Percentiles rank a stretch among this genome's conserved stretches.
Conservation (phyloP, 2,113 vertebrate species). For the Saccopteryx bilineata region DNA sequence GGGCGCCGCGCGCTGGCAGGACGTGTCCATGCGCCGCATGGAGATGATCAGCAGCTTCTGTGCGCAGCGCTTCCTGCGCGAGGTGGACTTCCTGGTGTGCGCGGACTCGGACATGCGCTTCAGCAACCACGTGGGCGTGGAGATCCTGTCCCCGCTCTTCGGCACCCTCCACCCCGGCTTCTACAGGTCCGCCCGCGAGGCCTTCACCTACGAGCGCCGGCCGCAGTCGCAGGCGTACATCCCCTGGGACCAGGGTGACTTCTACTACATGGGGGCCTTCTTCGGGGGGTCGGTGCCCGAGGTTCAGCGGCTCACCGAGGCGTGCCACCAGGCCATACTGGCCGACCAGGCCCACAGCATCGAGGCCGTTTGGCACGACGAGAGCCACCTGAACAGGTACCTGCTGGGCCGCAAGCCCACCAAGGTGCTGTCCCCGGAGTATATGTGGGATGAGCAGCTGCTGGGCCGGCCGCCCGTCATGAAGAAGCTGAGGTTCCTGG, state of each 20-base stretch:
- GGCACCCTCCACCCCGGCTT: conserved; percentile 83
- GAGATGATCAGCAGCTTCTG: conserved; percentile 78
- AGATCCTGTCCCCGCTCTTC: conserved; percentile 80
- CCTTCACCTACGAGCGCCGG: conserved; percentile 82
- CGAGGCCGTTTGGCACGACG: conserved; percentile 86
- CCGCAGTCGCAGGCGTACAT: conserved; percentile 76
- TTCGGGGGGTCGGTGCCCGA: conserved; percentile 82
- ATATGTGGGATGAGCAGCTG: conserved; percentile 78
- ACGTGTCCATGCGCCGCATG: conserved; percentile 85
- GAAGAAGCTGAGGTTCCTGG: conserved; percentile 68
- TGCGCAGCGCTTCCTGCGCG: not conserved
- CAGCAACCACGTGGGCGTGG: conserved; percentile 78
- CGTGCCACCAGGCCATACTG: conserved; percentile 80
- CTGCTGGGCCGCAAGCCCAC: conserved; percentile 86
- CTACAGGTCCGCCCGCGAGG: not conserved
- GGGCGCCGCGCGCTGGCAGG: conserved; percentile 83
- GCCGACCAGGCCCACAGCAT: conserved; percentile 62
- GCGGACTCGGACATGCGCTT: conserved; percentile 86
- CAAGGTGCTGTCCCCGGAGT: conserved; percentile 87
- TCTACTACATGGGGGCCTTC: conserved; percentile 84
- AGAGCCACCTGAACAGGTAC: conserved; percentile 80
- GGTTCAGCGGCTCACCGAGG: conserved; percentile 77
- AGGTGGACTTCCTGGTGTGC: conserved; percentile 83
- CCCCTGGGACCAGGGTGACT: conserved; percentile 81
- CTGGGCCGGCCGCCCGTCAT: not conserved